Conservation (phyloP, 2,888 invertebrate species). For the Phengaris arion region DNA sequence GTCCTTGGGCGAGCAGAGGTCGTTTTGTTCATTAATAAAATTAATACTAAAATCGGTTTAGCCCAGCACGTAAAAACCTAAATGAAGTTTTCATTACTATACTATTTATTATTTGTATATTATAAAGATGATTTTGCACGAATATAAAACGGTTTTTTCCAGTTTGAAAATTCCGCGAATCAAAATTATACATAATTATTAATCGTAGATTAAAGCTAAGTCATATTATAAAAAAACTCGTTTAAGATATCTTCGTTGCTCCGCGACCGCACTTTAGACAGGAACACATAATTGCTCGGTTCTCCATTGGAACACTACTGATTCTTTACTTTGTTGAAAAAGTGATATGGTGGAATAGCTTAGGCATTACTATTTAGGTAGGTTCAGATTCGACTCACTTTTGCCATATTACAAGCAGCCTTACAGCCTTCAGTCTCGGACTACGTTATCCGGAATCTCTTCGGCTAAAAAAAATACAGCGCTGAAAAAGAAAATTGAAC, state of each 20-base stretch:
- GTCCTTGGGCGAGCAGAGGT: conserved; percentile 1
- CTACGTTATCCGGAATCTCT: too few species aligned
- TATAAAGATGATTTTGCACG: neutral
- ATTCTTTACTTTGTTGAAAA: too few species aligned
- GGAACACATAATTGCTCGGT: too few species aligned
- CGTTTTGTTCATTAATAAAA: conserved; percentile 3
- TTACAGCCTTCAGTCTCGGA: too few species aligned
- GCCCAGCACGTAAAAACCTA: conserved; percentile 9
- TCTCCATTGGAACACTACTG: too few species aligned
- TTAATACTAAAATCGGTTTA: neutral
- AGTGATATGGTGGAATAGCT: too few species aligned
- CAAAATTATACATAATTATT: neutral
- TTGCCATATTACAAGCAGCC: too few species aligned
- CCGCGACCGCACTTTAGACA: too few species aligned
- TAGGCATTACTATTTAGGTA: too few species aligned
- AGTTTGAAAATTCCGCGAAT: neutral
- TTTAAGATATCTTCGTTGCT: neutral
- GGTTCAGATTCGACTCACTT: too few species aligned
- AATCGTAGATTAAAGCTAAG: neutral
- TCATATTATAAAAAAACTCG: neutral
- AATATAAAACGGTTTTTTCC: neutral
- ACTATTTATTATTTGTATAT: conserved; percentile 1
- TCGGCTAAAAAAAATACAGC: too few species aligned
- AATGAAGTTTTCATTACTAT: neutral
- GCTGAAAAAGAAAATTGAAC: too few species aligned